Evolutionary conservation across 1,140 invertebrate genomes (phyloP).

Genomic region (Apis mellifera): Amel_HAv3.1 CM009940.2:3541501-3542000

Average conservation of each 20-base stretch:
- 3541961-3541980: no score
- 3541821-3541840: neutral
- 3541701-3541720: neutral
- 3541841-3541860: neutral
- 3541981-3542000: no score
- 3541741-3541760: neutral
- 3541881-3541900: neutral
- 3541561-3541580: no score
- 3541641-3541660: neutral
- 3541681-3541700: neutral
- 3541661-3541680: no score
- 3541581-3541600: neutral
- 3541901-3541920: neutral
- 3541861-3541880: neutral
- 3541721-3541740: constrained; percentile 13
- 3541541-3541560: no score
- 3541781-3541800: neutral
- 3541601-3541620: neutral
- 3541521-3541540: no score
- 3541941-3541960: neutral
- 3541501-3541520: no score
- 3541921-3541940: neutral
- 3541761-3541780: neutral
- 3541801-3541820: neutral
- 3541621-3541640: neutral